A percentile compares a stretch with the other conserved stretches of the same genome.
Conservation (phyloP, 1,140 invertebrate genomes). For the Homarus americanus region DNA sequence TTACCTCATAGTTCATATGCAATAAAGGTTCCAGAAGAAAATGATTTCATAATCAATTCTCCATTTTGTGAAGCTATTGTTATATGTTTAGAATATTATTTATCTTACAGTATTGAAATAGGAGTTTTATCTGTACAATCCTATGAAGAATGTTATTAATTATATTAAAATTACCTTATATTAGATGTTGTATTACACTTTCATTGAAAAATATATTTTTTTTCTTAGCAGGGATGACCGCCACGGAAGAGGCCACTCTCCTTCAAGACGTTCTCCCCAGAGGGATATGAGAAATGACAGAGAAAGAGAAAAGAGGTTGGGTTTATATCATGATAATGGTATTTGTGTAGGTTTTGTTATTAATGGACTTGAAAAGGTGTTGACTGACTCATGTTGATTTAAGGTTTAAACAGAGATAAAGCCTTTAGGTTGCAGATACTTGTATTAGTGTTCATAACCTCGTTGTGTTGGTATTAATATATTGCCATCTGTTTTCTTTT, state of each 20-base stretch:
- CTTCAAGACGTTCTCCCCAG: conserved; percentile 49
- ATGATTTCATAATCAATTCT: too few relatives aligned
- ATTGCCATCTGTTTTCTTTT: neutral
- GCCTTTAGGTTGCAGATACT: too few relatives aligned
- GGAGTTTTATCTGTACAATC: neutral
- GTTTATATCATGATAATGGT: neutral
- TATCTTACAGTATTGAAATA: too few relatives aligned
- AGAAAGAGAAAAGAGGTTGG: conserved; percentile 64
- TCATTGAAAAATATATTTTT: neutral
- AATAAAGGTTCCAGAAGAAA: too few relatives aligned
- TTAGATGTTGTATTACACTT: neutral
- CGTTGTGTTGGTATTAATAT: too few relatives aligned
- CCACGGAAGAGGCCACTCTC: conserved; percentile 62
- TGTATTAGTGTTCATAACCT: too few relatives aligned
- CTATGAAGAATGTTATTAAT: neutral
- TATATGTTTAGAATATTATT: too few relatives aligned
- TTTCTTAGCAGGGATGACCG: conserved; percentile 53
- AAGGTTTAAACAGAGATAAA: too few relatives aligned
- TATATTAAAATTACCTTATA: neutral
- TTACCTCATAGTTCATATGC: too few relatives aligned
- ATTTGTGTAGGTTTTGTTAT: neutral
- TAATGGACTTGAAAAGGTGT: too few relatives aligned
- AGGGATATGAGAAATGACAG: conserved; percentile 53
- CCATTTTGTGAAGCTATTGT: too few relatives aligned
- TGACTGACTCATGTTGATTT: too few relatives aligned